These are phyloP conservation scores for Podarcis muralis DNA, from an alignment of 2,113 vertebrate species.

Conservation along the genomic window DNA sequence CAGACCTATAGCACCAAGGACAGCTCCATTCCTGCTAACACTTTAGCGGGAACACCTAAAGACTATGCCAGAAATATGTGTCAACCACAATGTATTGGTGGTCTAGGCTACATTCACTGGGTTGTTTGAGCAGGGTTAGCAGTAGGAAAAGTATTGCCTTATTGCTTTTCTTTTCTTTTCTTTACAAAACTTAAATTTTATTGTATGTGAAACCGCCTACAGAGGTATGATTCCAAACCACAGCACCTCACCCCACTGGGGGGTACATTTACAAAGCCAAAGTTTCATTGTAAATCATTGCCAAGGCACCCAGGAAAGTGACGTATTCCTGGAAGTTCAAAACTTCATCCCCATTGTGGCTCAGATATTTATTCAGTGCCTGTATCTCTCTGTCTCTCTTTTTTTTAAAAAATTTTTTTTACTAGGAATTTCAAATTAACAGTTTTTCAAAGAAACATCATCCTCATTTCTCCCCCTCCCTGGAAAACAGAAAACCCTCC, in stretches of 20 bases:
- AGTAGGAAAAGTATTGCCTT: neutral
- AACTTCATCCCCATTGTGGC: conserved; percentile 31
- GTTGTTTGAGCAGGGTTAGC: neutral
- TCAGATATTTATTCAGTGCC: conserved; percentile 9
- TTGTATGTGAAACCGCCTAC: neutral
- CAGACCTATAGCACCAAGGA: conserved; percentile 71
- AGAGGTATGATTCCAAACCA: neutral
- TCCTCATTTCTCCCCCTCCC: too few relatives aligned
- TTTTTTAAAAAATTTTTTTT: too few relatives aligned
- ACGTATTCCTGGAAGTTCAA: conserved; percentile 48
- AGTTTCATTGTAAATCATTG: neutral
- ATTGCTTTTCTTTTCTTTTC: neutral
- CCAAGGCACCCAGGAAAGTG: conserved; percentile 35
- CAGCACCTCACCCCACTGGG: accelerated
- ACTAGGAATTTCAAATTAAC: too few relatives aligned
- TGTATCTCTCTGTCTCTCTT: neutral
- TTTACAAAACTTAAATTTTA: neutral
- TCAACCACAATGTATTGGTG: too few relatives aligned
- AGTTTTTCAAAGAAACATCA: too few relatives aligned
- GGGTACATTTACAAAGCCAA: accelerated
- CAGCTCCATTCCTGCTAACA: conserved; percentile 42
- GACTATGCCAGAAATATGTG: neutral
- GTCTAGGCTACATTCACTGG: neutral
- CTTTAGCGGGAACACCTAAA: conserved; percentile 29
- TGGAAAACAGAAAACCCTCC: too few relatives aligned